phyloP scores from a whole-genome alignment of 2,797 vertebrate genomes.

The Heterohyrax brucei region DNA sequence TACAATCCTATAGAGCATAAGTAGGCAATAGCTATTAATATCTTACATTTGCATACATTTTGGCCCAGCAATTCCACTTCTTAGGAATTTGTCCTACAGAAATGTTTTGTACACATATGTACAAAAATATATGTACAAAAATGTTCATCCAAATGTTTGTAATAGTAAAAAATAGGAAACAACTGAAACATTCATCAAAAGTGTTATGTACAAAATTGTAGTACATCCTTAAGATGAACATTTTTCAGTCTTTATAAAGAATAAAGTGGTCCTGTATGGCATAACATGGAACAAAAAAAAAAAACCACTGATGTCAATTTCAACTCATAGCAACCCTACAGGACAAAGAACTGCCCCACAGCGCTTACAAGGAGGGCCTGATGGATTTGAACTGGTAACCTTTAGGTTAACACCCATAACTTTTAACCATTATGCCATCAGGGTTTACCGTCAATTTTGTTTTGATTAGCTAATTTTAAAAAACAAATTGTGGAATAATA shows the following conservation, averaged over 20 bases:
- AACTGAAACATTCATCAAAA: not conserved
- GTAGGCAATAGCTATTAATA: not conserved
- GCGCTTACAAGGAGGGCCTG: too few relatives aligned
- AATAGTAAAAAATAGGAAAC: not conserved
- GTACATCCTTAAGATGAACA: not conserved
- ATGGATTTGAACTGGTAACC: too few relatives aligned
- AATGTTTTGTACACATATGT: not conserved
- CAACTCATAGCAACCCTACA: too few relatives aligned
- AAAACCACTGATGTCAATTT: too few relatives aligned
- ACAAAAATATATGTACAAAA: not conserved
- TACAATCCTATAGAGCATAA: not conserved
- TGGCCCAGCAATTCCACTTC: not conserved
- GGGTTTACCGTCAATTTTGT: not conserved
- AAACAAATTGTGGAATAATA: not conserved
- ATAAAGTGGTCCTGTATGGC: not conserved
- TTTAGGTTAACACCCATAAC: too few relatives aligned
- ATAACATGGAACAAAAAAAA: constrained; percentile 11
- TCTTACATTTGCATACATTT: not conserved
- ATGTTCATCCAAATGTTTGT: not conserved
- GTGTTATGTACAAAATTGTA: not conserved
- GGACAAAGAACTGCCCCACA: too few relatives aligned
- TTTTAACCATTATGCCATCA: too few relatives aligned
- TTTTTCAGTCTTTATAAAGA: not conserved
- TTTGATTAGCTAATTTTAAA: not conserved
- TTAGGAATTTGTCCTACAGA: not conserved